phyloP scores from a whole-genome alignment of 2,113 vertebrate genomes.

The Danio rerio region DNA sequence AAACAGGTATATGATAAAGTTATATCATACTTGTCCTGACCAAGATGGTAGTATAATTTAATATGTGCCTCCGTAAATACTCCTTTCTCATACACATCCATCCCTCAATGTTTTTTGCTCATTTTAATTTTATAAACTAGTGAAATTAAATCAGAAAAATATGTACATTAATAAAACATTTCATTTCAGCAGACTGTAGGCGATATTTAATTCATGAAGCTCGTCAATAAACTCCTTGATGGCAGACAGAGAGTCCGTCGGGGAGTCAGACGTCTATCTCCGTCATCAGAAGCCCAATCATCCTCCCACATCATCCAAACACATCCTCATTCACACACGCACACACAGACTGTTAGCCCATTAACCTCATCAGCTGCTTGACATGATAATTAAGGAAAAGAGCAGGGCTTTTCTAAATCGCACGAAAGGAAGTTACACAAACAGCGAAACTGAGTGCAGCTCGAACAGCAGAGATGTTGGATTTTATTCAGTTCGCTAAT shows the following conservation, averaged over 20 bases:
- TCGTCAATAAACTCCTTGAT: constrained; percentile 52
- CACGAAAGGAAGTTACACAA: not conserved
- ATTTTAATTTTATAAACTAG: not conserved
- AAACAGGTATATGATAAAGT: too few species aligned
- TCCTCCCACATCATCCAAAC: not conserved
- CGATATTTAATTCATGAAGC: constrained; percentile 55
- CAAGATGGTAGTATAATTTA: too few species aligned
- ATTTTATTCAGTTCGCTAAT: constrained; percentile 8
- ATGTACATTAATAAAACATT: not conserved
- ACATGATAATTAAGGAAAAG: constrained; percentile 16
- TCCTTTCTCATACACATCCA: not conserved
- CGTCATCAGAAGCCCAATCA: constrained; percentile 23
- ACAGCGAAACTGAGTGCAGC: not conserved
- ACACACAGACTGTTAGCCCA: not conserved
- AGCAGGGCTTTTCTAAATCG: not conserved
- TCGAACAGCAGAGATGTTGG: not conserved
- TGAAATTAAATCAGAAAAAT: not conserved
- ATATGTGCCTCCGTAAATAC: not conserved
- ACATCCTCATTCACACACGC: not conserved
- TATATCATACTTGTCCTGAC: too few species aligned
- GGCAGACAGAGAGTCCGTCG: constrained; percentile 35
- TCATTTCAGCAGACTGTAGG: constrained; percentile 57
- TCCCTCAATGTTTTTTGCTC: not conserved
- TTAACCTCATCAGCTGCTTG: not conserved
- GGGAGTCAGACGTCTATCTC: not conserved